Evolutionary conservation across 2,888 invertebrate species (phyloP), one percentile per base, ranked within the genome.

Genomic region (Drosophila pseudotalamancana): DNA sequence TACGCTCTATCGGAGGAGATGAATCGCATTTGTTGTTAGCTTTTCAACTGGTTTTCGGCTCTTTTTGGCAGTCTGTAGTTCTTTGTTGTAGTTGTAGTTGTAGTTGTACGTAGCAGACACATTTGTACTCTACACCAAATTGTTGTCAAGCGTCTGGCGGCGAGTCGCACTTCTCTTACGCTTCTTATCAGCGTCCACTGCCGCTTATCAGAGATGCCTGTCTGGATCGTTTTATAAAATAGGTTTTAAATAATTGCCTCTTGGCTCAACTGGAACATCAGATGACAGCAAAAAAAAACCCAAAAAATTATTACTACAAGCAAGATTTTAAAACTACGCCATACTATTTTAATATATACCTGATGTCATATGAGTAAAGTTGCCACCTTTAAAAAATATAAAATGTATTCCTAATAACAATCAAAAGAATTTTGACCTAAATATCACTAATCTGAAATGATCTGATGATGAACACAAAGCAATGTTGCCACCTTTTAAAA

Each of bases 121-220:
- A 39, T 29, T 34, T n/a, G 39, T 32, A 18, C 49, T 29, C 34
- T 51, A 9, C 31, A 4, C 31, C 27, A 32, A n/a, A 25, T 31
- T 32, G 62, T 62, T 61, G 70, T 21, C 69, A 56, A 35, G 39
- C 37, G 66, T 43, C 50, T 55, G 53, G 35, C 16, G 21, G 42
- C 11, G 55, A 54, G 59, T 49, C 75, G 72, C 59, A 51, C 70
- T 72, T 56, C 59, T 72, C 49, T 29, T 37, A 39, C 29, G 40
- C 18, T 35, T n/a, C 59, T 59, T 66, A 66, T 71, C 43, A 43
- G 43, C 43, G 18, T 12, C 8, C 19, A 8, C n/a, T 29, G 29
- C 8, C 18, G 43, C 59, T 59, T 66, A 66, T 71, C 71, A 60
- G 32, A 34, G 60, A 51, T 61, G 71, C 18, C 55, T 60, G 70